Evolutionary conservation across 2,113 vertebrate genomes (phyloP).

Genomic region (Canis aureus): DNA sequence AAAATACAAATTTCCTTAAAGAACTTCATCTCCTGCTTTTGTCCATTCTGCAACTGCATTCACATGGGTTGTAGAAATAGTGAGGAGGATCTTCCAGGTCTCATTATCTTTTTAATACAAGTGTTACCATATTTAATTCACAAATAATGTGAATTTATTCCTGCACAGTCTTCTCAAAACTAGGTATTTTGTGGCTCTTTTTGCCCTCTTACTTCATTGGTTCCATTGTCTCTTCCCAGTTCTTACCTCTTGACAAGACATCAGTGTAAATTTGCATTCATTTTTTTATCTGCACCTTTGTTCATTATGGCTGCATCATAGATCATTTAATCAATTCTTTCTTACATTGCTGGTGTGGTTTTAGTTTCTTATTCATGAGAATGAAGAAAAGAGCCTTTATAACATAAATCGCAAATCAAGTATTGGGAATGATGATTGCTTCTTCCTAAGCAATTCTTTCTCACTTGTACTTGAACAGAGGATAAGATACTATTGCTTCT

Average conservation of each 20-base stretch:
- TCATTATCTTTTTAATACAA: neutral
- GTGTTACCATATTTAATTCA: neutral
- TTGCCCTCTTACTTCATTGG: neutral
- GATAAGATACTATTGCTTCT: neutral
- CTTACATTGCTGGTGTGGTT: neutral
- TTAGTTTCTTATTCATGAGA: conserved; percentile 57
- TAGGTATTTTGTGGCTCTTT: neutral
- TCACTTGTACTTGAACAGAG: neutral
- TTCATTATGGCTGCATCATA: neutral
- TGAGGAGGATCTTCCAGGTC: neutral
- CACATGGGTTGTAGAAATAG: neutral
- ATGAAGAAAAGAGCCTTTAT: neutral
- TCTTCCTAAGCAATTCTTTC: neutral
- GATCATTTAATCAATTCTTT: neutral
- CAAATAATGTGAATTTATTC: neutral
- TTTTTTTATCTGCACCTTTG: neutral
- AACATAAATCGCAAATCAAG: neutral
- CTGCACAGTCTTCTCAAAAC: neutral
- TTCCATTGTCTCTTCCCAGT: neutral
- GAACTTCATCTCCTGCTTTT: neutral
- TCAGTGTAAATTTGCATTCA: neutral
- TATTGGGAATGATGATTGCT: conserved; percentile 2
- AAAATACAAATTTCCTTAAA: neutral
- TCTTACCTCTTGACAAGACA: neutral
- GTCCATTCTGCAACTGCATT: neutral